A percentile compares a stretch with the other conserved stretches of the same genome.
phyloP scores from a whole-genome alignment of 2,888 invertebrate genomes.

The Caenorhabditis japonica region DNA sequence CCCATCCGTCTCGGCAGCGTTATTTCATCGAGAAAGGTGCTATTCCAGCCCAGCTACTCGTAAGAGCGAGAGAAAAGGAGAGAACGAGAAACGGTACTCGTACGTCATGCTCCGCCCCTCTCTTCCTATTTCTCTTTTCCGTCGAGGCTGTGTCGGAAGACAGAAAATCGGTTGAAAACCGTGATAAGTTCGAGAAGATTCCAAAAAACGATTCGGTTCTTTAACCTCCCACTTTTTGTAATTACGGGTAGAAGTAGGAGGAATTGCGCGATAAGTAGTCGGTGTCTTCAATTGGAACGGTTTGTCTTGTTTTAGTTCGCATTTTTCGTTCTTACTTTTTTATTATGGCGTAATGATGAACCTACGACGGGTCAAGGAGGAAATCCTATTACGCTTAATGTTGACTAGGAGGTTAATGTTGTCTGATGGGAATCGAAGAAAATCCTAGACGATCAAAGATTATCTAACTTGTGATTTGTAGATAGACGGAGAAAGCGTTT shows the following conservation, averaged over 20 bases:
- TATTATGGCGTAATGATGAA: neutral
- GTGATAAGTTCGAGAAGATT: slow-evolving; percentile 42
- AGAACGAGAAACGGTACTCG: slow-evolving; percentile 31
- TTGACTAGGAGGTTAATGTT: slow-evolving; percentile 3
- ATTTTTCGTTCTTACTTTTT: neutral
- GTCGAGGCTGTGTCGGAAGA: slow-evolving; percentile 1
- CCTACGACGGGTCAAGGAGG: neutral
- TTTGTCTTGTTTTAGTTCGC: slow-evolving; percentile 1
- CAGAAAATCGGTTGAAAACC: slow-evolving; percentile 3
- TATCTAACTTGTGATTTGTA: slow-evolving; percentile 17
- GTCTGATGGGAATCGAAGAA: neutral
- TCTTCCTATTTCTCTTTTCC: slow-evolving; percentile 2
- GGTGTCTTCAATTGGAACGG: slow-evolving; percentile 23
- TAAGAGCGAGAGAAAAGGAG: no score
- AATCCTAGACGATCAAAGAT: slow-evolving; percentile 22
- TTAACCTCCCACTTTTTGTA: slow-evolving; percentile 18
- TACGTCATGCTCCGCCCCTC: slow-evolving; percentile 46
- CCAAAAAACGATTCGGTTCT: slow-evolving; percentile 43
- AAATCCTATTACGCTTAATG: slow-evolving; percentile 3
- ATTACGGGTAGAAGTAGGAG: slow-evolving; percentile 1
- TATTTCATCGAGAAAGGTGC: slow-evolving; percentile 29
- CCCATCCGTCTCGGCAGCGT: slow-evolving; percentile 23
- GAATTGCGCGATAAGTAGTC: neutral
- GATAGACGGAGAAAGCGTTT: neutral
- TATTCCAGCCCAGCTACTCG: no score